Base-by-base conservation (phyloP, 2,113 vertebrate genomes). In the Phyllostomus discolor region DNA sequence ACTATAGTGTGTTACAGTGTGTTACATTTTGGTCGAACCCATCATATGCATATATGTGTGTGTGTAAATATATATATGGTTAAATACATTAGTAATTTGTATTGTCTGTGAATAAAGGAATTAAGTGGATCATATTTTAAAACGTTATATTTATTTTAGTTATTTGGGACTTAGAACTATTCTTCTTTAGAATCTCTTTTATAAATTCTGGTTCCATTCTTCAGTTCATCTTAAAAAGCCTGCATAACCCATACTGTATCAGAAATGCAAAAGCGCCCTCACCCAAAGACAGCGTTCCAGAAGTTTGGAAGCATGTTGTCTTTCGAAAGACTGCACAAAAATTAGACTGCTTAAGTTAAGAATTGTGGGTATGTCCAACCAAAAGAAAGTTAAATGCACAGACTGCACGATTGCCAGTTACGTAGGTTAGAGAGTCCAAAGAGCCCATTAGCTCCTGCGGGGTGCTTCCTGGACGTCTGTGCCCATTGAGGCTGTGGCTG, bases 141-240 rank as follows among this genome's bases (percentile, higher is more conserved):
- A 93, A 89, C 35, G 72, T 88, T 31, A 41, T 81, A n/a, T 85
- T 93, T 81, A 52, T 89, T 96, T 94, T 95, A 26, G 3, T 41
- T 84, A 16, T 94, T 31, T 75, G 52, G 81, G 38, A 88, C 76
- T 88, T 93, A 88, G 2, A 69, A 73, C 52, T 90, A 8, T 92
- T 95, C 94, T 90, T 59, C 16, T 41, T 54, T 88, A 73, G 64
- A 80, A 91, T 69, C 54, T 82, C 2, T 76, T 83, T 62, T n/a
- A 69, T 75, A 78, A 82, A 38, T 79, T 94, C 38, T 33, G 52
- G 46, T 70, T 97, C 46, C 9, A n/a, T 84, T 87, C 95, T 80
- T 10, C 48, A 20, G 84, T 1, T 26, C 15, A 6, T 26, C 70
- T 31, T 75, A 76, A 62, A 48, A 59, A 81, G 46, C 81, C 69